These are phyloP conservation scores for Sorex maritimensis DNA, from an alignment of 2,797 vertebrate species.

Conservation along the genomic window DNA sequence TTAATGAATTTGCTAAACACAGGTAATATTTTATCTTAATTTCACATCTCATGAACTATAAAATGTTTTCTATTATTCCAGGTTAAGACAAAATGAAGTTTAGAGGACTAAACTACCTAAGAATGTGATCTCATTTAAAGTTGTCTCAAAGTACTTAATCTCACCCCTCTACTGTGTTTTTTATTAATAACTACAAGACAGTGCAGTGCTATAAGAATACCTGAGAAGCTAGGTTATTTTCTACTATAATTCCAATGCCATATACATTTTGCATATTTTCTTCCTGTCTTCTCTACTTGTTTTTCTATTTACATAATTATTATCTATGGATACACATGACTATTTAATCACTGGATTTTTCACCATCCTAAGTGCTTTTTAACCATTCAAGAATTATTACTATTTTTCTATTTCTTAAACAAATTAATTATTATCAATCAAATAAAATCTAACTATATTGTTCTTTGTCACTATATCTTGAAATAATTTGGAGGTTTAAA, in stretches of 20 bases:
- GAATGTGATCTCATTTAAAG: not conserved
- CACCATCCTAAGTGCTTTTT: not conserved
- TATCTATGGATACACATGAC: not conserved
- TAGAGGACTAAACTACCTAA: not conserved
- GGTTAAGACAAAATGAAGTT: not conserved
- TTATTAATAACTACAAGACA: not conserved
- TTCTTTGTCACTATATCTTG: not conserved
- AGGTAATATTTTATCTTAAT: conserved; percentile 20
- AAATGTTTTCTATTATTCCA: not conserved
- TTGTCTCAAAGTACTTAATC: not conserved
- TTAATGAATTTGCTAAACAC: conserved; percentile 7
- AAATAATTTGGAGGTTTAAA: conserved; percentile 4
- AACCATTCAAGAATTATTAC: not conserved
- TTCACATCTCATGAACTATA: not conserved
- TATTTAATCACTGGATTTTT: not conserved
- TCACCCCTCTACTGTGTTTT: not conserved
- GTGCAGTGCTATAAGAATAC: not conserved
- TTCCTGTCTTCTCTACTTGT: not conserved
- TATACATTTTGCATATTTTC: not conserved
- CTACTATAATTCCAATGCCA: not conserved
- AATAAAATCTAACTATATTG: not conserved
- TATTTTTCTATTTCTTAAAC: not conserved
- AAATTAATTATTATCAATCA: not conserved
- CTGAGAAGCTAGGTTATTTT: not conserved
- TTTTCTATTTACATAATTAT: not conserved